phyloP scores from a whole-genome alignment of 2,113 vertebrate genomes.

The Hippocampus abdominalis region DNA sequence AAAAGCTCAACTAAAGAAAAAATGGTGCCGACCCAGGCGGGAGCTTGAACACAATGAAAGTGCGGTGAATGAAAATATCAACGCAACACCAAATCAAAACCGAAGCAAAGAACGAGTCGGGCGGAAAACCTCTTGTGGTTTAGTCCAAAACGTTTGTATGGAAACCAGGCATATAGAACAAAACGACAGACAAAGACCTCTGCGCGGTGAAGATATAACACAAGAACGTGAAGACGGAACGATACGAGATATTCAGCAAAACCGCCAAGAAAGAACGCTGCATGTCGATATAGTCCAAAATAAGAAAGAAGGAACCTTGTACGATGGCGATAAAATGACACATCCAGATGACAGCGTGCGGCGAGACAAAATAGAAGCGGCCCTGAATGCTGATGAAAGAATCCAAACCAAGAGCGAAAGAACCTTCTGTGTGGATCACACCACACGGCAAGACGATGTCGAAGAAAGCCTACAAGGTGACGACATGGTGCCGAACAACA shows the following conservation, averaged over 20 bases:
- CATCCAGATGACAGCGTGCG: neutral
- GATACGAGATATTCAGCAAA: neutral
- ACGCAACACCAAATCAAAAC: neutral
- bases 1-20: conserved; percentile 62
- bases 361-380: neutral
- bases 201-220: neutral
- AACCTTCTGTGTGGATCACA: neutral
- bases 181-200: neutral
- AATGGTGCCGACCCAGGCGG: neutral
- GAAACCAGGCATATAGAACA: neutral
- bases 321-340: neutral
- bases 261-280: neutral
- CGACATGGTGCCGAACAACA: neutral
- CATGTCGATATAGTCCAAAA: neutral
- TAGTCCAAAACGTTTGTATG: neutral
- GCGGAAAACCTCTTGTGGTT: neutral
- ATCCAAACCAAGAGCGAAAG: neutral
- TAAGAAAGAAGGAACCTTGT: neutral
- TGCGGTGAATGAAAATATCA: neutral
- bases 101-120: neutral
- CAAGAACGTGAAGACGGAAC: neutral
- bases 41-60: conserved; percentile 14
- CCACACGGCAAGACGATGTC: neutral
- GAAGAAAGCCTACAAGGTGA: neutral
- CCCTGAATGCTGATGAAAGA: neutral